A percentile compares a stretch with the other conserved stretches of the same genome.
Conservation (phyloP, 2,113 vertebrate genomes). For the Cettia cetti region DNA sequence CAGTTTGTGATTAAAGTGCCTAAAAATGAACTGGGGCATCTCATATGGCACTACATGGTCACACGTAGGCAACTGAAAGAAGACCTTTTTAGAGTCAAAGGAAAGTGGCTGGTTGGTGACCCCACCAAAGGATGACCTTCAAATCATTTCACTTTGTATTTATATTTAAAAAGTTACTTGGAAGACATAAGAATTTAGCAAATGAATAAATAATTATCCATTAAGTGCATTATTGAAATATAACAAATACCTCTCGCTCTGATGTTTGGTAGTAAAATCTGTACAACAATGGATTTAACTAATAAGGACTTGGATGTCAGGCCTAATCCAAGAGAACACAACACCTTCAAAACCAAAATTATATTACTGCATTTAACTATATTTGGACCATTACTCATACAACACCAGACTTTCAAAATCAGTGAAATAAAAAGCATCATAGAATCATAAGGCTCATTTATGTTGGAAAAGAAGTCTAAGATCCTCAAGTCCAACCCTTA, state of each 20-base stretch:
- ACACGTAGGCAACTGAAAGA: background rate
- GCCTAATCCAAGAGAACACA: background rate
- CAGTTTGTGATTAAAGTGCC: background rate
- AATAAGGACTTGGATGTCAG: background rate
- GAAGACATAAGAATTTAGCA: background rate
- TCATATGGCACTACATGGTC: background rate
- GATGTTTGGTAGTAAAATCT: background rate
- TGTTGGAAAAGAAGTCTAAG: background rate
- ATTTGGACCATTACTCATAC: background rate
- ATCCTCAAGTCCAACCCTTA: background rate
- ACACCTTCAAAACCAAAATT: background rate
- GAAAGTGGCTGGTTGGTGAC: background rate
- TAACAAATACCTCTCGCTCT: background rate
- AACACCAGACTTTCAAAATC: background rate
- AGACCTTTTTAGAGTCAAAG: background rate
- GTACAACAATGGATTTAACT: background rate
- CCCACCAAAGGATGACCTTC: fast-evolving
- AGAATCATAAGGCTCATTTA: background rate
- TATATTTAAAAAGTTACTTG: background rate
- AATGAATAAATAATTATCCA: background rate
- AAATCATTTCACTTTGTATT: background rate
- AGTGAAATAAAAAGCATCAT: background rate
- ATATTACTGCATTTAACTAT: background rate
- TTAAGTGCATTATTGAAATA: background rate
- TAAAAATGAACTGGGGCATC: background rate